Base-by-base conservation (phyloP, 2,888 invertebrate species). In the Schrankia costaestrigalis region DNA sequence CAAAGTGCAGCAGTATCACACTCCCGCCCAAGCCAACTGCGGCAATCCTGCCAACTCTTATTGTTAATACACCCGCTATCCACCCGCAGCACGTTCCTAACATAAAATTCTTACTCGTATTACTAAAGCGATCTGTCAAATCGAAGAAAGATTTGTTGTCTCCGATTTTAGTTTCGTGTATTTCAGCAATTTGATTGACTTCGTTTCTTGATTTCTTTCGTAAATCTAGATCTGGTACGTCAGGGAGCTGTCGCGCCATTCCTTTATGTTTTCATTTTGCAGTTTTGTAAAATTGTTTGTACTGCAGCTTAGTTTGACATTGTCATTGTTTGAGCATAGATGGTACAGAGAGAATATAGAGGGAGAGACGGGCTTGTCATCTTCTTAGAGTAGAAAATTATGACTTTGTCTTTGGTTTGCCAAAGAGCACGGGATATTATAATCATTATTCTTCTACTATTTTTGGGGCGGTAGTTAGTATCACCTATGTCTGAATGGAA, bases 1-100 rank as follows among this genome's bases (percentile, higher is more conserved):
- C 97, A 26, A 97, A 89, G 88, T 97, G 94, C 17, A 97, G 80
- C 8, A 97, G 82, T 34, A 98, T 91, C 11, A 97, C 91, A 12
- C 96, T 93, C 5, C 97, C 96, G 18, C 97, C 97, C 21, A 97
- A 83, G 0, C 96, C 94, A 37, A 95, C 91, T 0, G 97, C 97
- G 0, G 95, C 95, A 10, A 94, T 89, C 81, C 96, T 96, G 0
- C 97, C 97, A 31, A 97, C 91, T 80, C 93, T 95, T 80, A 93
- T 91, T 13, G 93, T 90, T 9, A 94, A 76, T 49, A 93, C 91
- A 7, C 96, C 96, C 6, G 94, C 91, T 11, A 92, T 67, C 95
- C 95, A 85, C 0, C 86, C 85, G 6, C 71, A 52, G 0, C 74
- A 9, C 0, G 83, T 82, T 0, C 86, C 86, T 8, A 82, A 23